Evolutionary conservation across 1,140 invertebrate genomes (phyloP).

Genomic region (Pseudobourletiella spinata): DNA sequence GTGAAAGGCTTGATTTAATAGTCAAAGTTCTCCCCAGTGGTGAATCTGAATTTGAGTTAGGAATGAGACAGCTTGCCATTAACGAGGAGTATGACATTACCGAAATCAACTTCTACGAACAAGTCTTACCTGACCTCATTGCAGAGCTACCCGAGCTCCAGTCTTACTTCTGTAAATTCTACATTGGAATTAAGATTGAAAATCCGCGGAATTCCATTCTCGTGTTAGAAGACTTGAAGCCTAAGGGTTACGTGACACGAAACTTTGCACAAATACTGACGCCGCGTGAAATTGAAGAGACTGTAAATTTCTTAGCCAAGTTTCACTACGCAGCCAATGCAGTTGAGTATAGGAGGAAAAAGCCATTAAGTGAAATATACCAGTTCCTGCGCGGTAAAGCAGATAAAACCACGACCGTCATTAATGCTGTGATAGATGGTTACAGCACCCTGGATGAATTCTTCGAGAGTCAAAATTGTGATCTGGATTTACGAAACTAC

Average conservation of each 20-base stretch:
- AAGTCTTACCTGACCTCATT: neutral
- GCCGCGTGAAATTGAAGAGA: neutral
- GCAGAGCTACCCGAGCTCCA: neutral
- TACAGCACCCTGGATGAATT: neutral
- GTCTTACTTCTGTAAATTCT: constrained; percentile 6
- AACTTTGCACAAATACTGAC: neutral
- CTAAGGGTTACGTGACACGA: constrained; percentile 7
- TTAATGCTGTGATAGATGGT: neutral
- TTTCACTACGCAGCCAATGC: constrained; percentile 14
- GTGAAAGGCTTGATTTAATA: constrained; percentile 2
- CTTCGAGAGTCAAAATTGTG: neutral
- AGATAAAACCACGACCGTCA: neutral
- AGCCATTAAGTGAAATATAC: constrained; percentile 5
- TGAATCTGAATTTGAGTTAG: neutral
- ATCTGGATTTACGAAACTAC: neutral
- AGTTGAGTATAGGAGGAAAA: neutral
- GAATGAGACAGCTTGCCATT: neutral
- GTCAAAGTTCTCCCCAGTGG: constrained; percentile 17
- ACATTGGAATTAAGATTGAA: neutral
- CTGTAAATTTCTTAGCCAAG: constrained; percentile 16
- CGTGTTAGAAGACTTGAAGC: constrained; percentile 22
- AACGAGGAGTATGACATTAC: constrained; percentile 8
- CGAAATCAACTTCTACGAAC: constrained; percentile 24
- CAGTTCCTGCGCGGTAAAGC: neutral
- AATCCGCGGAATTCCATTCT: constrained; percentile 7